Percentiles rank a stretch among this genome's conserved stretches.
Conservation (phyloP, 2,888 invertebrate species). For the Tholera decimalis region DNA sequence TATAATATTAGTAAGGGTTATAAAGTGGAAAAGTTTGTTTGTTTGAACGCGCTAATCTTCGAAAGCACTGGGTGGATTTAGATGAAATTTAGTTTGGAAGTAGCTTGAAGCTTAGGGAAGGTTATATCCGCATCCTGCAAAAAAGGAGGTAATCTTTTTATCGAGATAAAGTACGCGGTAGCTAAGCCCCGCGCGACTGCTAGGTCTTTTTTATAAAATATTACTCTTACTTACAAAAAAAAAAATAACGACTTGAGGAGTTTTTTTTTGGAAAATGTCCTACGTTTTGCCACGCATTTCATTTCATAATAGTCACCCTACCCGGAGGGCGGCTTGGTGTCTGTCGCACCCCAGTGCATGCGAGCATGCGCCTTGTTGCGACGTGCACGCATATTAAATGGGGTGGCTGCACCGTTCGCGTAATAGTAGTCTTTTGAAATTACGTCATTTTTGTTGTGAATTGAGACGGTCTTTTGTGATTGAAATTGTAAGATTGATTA, state of each 20-base stretch:
- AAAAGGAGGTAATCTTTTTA: no score
- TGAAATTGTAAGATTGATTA: neutral
- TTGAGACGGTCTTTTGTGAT: neutral
- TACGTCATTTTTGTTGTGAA: constrained; percentile 12
- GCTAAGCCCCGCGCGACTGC: no score
- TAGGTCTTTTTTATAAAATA: neutral
- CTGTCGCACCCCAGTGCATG: constrained; percentile 78
- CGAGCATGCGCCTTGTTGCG: constrained; percentile 71
- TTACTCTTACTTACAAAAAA: no score
- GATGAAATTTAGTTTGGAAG: no score
- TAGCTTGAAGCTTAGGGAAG: no score
- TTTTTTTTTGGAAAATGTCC: neutral
- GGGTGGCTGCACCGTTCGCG: constrained; percentile 46
- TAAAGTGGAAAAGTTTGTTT: no score
- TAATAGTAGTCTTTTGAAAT: constrained; percentile 13
- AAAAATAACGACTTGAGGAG: neutral
- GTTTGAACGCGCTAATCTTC: no score
- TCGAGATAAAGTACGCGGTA: no score
- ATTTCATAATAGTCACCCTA: neutral
- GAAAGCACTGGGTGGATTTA: no score
- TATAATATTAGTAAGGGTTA: no score
- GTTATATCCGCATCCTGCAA: no score
- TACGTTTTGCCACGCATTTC: neutral
- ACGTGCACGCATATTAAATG: constrained; percentile 67
- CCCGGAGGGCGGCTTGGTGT: constrained; percentile 75